Conservation (phyloP, 2,888 invertebrate genomes). For the Cheilosia vulpina region DNA sequence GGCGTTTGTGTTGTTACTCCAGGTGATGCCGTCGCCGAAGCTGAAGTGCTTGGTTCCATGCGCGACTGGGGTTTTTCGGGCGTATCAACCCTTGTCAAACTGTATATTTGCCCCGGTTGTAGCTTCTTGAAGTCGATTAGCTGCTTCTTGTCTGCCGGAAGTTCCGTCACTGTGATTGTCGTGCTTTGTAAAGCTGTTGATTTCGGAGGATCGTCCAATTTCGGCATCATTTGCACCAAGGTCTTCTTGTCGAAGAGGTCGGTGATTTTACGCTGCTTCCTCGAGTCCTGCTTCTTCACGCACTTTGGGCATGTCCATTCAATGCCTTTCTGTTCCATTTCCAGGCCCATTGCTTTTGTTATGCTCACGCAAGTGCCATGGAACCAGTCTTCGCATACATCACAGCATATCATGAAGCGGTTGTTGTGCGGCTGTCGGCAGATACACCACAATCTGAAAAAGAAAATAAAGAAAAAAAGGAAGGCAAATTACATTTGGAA, state of each 20-base stretch:
- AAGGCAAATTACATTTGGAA: background rate
- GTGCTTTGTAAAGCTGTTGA: background rate
- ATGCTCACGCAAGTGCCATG: slow-evolving; percentile 98
- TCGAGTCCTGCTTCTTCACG: slow-evolving; percentile 80
- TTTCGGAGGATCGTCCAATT: slow-evolving; percentile 36
- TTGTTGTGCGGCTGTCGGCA: slow-evolving; percentile 97
- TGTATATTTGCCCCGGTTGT: slow-evolving; percentile 75
- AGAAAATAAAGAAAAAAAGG: too few species aligned
- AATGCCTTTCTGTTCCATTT: slow-evolving; percentile 94
- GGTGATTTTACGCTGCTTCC: slow-evolving; percentile 78
- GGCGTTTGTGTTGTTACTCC: background rate
- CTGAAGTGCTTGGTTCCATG: slow-evolving; percentile 31
- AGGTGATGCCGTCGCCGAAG: background rate
- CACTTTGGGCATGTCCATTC: slow-evolving; percentile 97
- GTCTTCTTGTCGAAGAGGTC: slow-evolving; percentile 76
- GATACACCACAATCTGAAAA: slow-evolving; percentile 94
- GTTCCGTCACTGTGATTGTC: slow-evolving; percentile 27
- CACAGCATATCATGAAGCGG: slow-evolving; percentile 98
- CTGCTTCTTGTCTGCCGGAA: slow-evolving; percentile 47
- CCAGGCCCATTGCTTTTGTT: slow-evolving; percentile 94
- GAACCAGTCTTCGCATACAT: slow-evolving; percentile 98
- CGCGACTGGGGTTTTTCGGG: slow-evolving; percentile 24
- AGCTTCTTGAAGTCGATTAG: slow-evolving; percentile 69
- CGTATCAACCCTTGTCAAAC: slow-evolving; percentile 56
- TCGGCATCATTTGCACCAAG: slow-evolving; percentile 37